Evolutionary conservation across 2,113 vertebrate species (phyloP).

Genomic region (Pluvianellus socialis): DNA sequence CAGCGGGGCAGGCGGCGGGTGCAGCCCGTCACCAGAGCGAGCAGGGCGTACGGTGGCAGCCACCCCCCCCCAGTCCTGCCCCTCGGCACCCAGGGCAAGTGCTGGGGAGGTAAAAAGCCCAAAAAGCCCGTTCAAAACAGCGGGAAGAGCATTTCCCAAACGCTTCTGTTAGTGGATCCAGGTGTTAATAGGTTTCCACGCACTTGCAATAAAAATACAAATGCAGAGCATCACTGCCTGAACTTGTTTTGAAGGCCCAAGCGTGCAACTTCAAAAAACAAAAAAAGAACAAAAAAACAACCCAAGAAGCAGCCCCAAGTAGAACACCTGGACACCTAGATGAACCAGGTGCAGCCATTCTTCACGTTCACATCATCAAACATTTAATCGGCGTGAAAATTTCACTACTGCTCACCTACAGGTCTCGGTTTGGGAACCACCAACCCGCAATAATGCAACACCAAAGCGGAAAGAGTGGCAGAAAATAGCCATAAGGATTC

Average conservation of each 20-base stretch:
- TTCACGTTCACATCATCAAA: fast-evolving
- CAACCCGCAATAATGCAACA: fast-evolving
- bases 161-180: fast-evolving
- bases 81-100: fast-evolving
- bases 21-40: no score
- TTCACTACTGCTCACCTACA: neutral
- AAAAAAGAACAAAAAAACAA: no score
- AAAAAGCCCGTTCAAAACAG: fast-evolving
- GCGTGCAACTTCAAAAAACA: neutral
- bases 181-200: fast-evolving
- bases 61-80: neutral
- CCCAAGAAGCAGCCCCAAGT: no score
- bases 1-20: no score
- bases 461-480: neutral
- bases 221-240: fast-evolving
- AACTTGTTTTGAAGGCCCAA: neutral
- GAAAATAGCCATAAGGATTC: neutral
- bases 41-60: neutral
- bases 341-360: neutral
- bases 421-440: neutral
- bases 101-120: fast-evolving
- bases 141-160: fast-evolving
- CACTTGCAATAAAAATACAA: fast-evolving
- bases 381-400: neutral
- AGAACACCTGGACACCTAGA: fast-evolving